Conservation (phyloP, 2,888 invertebrate species). For the Urechis unicinctus region DNA sequence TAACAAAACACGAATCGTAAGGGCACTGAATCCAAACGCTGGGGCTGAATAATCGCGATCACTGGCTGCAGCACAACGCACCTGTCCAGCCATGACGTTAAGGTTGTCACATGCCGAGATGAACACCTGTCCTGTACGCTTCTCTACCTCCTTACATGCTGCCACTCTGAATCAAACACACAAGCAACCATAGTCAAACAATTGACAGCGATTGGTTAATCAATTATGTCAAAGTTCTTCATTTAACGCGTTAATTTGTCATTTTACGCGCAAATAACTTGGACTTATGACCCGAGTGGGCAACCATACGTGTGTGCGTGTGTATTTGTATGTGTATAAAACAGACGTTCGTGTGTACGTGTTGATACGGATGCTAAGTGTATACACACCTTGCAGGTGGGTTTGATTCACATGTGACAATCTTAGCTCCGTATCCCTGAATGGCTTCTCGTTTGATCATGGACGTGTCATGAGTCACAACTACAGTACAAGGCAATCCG, state of each 20-base stretch:
- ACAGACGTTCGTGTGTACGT: too few relatives aligned
- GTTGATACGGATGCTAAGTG: too few relatives aligned
- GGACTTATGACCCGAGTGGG: too few relatives aligned
- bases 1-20: too few relatives aligned
- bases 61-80: too few relatives aligned
- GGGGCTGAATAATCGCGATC: too few relatives aligned
- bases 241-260: too few relatives aligned
- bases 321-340: too few relatives aligned
- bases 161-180: conserved; percentile 15
- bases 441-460: conserved; percentile 50
- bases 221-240: too few relatives aligned
- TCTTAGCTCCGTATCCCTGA: conserved; percentile 47
- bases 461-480: conserved; percentile 51
- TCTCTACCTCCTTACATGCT: conserved; percentile 39
- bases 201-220: too few relatives aligned
- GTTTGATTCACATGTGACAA: conserved; percentile 49
- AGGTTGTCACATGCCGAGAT: conserved; percentile 51
- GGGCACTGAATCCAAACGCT: too few relatives aligned
- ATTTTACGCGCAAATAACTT: too few relatives aligned
- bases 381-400: conserved; percentile 38
- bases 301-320: background rate
- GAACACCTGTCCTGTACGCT: conserved; percentile 35
- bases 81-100: conserved; percentile 54
- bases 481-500: conserved; percentile 49
- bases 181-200: background rate